Conservation (phyloP, 2,797 vertebrate species). For the Melanotaenia boesemani region DNA sequence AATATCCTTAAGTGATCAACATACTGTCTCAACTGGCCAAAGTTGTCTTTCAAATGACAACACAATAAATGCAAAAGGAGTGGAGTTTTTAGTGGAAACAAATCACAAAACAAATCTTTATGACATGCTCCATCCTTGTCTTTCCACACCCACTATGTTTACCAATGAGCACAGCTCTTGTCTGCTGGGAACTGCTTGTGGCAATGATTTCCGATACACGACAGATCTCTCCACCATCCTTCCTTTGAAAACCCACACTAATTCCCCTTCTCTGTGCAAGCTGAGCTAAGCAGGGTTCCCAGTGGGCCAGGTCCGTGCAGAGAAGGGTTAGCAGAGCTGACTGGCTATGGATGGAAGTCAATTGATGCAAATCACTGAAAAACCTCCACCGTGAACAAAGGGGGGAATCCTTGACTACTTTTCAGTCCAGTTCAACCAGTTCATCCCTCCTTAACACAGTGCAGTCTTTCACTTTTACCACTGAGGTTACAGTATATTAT, state of each 20-base stretch:
- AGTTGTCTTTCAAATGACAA: slow-evolving; percentile 28
- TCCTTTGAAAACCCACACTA: slow-evolving; percentile 76
- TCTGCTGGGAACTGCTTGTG: slow-evolving; percentile 63
- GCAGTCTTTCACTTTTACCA: slow-evolving; percentile 15
- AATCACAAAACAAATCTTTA: slow-evolving; percentile 47
- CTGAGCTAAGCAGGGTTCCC: slow-evolving; percentile 72
- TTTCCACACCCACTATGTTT: slow-evolving; percentile 57
- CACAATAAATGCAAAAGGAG: slow-evolving; percentile 17
- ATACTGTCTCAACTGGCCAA: slow-evolving; percentile 21
- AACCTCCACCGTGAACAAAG: slow-evolving; percentile 42
- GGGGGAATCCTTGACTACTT: slow-evolving; percentile 25
- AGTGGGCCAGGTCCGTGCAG: slow-evolving; percentile 54
- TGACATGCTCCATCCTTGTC: slow-evolving; percentile 45
- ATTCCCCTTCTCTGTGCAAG: slow-evolving; percentile 68
- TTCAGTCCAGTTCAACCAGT: slow-evolving; percentile 20
- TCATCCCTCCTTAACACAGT: not conserved
- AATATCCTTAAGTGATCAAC: slow-evolving; percentile 27
- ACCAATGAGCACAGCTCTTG: slow-evolving; percentile 60
- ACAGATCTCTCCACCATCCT: slow-evolving; percentile 66
- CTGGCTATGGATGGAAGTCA: slow-evolving; percentile 66
- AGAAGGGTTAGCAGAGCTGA: slow-evolving; percentile 64
- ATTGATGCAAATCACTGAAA: slow-evolving; percentile 72
- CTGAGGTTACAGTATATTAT: not conserved
- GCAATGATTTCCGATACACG: slow-evolving; percentile 79
- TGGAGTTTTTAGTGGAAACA: slow-evolving; percentile 37